phyloP scores from a whole-genome alignment of 2,113 vertebrate genomes.

The Brachypteracias leptosomus region DNA sequence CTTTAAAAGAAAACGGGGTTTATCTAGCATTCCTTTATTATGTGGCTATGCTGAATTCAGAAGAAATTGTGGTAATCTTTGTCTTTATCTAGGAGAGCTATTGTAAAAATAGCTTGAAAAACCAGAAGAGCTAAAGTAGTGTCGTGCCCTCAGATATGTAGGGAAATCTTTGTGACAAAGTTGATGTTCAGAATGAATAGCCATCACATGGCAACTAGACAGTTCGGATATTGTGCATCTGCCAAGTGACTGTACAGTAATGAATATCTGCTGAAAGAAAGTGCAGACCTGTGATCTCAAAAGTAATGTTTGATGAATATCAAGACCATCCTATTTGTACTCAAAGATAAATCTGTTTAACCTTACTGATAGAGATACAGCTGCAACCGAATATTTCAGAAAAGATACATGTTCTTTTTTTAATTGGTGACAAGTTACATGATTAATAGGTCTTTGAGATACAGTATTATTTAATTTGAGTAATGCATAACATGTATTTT shows the following conservation, averaged over 20 bases:
- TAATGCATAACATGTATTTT: neutral
- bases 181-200: neutral
- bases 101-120: neutral
- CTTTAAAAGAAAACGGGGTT: neutral
- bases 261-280: neutral
- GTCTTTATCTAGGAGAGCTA: neutral
- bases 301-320: neutral
- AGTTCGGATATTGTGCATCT: neutral
- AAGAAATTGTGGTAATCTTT: neutral
- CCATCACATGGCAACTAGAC: neutral
- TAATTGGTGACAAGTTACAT: neutral
- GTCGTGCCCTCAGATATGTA: neutral
- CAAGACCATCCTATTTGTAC: neutral
- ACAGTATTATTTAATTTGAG: neutral
- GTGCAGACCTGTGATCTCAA: neutral
- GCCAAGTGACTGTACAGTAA: neutral
- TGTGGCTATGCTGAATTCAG: neutral
- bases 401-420: neutral
- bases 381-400: neutral
- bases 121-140: neutral
- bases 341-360: neutral
- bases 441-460: neutral
- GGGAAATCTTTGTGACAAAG: neutral
- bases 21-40: neutral
- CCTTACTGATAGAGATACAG: neutral